Evolutionary conservation across 2,113 vertebrate species (phyloP).

Genomic region (Pachycephala philippinensis): DNA sequence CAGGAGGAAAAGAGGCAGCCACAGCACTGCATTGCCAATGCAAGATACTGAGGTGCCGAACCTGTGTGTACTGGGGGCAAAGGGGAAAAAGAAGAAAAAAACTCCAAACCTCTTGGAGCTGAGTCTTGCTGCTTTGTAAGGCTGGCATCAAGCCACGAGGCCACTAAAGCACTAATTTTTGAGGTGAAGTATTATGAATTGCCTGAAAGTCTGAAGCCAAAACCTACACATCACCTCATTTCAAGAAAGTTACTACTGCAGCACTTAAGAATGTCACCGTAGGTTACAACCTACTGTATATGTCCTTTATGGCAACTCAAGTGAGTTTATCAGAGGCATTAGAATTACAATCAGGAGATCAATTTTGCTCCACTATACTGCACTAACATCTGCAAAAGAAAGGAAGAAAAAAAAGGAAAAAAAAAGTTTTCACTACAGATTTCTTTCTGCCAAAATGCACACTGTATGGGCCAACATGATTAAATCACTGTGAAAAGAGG

Average conservation of each 20-base stretch:
- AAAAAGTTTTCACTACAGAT: neutral
- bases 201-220: neutral
- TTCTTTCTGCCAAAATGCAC: neutral
- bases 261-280: neutral
- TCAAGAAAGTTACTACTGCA: neutral
- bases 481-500: neutral
- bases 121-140: neutral
- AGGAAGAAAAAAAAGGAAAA: neutral
- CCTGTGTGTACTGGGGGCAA: fast-evolving
- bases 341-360: neutral
- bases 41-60: fast-evolving
- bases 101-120: neutral
- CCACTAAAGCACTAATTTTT: neutral
- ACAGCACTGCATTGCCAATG: neutral
- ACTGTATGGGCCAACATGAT: neutral
- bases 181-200: neutral
- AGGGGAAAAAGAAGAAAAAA: neutral
- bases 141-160: neutral
- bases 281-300: neutral
- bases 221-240: neutral
- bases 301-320: neutral
- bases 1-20: neutral
- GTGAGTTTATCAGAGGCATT: neutral
- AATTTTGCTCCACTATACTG: neutral
- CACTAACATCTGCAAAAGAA: neutral